These are phyloP conservation scores for Euwallacea fornicatus DNA, from an alignment of 1,140 invertebrate species.

Conservation along the genomic window DNA sequence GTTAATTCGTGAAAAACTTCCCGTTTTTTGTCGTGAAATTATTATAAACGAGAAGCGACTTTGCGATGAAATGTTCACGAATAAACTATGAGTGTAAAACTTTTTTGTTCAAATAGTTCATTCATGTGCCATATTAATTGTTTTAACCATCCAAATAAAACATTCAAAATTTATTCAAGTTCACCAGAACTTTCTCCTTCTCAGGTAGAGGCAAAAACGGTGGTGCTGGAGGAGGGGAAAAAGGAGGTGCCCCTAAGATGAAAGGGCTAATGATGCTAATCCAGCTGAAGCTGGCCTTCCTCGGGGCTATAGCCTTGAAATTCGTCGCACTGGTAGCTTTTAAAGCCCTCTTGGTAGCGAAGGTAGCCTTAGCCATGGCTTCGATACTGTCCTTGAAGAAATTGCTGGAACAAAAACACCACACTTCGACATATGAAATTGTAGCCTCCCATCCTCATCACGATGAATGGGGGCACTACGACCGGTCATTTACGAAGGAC, in stretches of 20 bases:
- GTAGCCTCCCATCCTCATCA: constrained; percentile 68
- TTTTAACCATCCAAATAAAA: no score
- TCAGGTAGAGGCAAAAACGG: constrained; percentile 27
- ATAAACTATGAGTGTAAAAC: no score
- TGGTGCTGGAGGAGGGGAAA: constrained; percentile 46
- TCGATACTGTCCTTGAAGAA: constrained; percentile 78
- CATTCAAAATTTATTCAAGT: no score
- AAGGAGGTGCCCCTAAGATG: constrained; percentile 62
- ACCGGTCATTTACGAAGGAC: constrained; percentile 50
- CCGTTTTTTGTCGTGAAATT: not conserved
- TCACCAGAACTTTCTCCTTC: not conserved
- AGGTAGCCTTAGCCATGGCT: constrained; percentile 75
- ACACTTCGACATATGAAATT: constrained; percentile 70
- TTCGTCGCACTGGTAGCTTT: constrained; percentile 77
- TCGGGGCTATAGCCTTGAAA: constrained; percentile 75
- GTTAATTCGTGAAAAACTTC: no score
- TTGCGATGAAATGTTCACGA: no score
- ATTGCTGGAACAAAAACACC: constrained; percentile 68
- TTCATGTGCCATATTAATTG: no score
- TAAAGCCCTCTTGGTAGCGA: constrained; percentile 79
- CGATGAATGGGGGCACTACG: constrained; percentile 59
- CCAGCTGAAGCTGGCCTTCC: constrained; percentile 76
- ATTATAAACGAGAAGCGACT: no score
- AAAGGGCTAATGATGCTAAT: constrained; percentile 72
- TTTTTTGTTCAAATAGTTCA: no score